Evolutionary conservation across 2,888 invertebrate genomes (phyloP).

Genomic region (Drosophila lutescens): DNA sequence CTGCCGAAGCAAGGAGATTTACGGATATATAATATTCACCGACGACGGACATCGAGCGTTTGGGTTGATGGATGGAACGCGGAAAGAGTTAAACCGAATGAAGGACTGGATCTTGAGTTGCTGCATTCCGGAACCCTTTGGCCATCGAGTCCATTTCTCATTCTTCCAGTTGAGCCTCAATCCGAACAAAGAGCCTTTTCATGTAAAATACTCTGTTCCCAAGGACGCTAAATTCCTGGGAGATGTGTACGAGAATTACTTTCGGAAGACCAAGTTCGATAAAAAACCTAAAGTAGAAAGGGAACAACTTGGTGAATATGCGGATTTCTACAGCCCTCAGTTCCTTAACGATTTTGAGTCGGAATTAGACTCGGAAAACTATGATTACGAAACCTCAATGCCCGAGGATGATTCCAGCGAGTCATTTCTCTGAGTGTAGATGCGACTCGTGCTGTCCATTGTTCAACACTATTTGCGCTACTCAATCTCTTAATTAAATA

Average conservation of each 20-base stretch:
- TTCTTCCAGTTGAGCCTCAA: background rate
- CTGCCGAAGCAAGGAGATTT: no score
- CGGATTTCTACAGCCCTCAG: background rate
- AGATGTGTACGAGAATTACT: background rate
- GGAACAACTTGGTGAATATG: background rate
- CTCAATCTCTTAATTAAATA: constrained; percentile 83
- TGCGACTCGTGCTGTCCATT: constrained; percentile 72
- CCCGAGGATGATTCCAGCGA: no score
- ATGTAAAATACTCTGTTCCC: accelerated
- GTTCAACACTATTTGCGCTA: constrained; percentile 74
- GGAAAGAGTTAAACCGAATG: no score
- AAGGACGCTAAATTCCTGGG: no score
- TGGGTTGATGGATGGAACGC: no score
- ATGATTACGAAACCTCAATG: background rate
- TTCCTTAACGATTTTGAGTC: no score
- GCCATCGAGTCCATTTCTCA: no score
- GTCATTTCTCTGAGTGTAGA: constrained; percentile 55
- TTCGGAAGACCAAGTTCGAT: background rate
- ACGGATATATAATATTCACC: no score
- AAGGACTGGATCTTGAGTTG: no score
- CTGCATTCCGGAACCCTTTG: no score
- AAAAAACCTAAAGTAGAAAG: no score
- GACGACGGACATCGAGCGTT: no score
- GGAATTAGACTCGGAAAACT: background rate
- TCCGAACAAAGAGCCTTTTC: background rate